Percentiles rank a stretch among this genome's conserved stretches.
These are phyloP conservation scores for Steinernema scapterisci DNA, from an alignment of 2,888 invertebrate genomes.

Conservation along the genomic window DNA sequence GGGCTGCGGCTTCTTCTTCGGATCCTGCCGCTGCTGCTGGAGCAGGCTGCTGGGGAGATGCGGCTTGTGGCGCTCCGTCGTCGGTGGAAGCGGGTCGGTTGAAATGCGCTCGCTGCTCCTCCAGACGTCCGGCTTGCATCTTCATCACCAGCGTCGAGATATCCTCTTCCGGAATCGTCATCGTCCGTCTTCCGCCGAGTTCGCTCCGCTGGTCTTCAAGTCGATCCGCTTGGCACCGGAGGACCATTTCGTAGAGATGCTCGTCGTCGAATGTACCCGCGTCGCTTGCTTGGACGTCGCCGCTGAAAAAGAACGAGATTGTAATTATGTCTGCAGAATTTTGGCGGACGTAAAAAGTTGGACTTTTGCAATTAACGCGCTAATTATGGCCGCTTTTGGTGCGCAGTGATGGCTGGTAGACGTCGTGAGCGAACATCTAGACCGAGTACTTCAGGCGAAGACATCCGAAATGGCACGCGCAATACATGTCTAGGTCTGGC, in stretches of 20 bases:
- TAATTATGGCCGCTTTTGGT: no score
- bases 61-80: not conserved
- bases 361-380: no score
- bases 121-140: slow-evolving; percentile 58
- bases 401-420: no score
- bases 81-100: slow-evolving; percentile 9
- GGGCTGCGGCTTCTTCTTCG: not conserved
- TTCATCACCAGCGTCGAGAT: slow-evolving; percentile 53
- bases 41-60: not conserved
- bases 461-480: no score
- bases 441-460: no score
- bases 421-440: no score
- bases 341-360: no score
- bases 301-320: not conserved
- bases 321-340: no score
- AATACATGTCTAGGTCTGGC: no score
- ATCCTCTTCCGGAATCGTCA: slow-evolving; percentile 45
- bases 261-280: slow-evolving; percentile 39
- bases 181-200: slow-evolving; percentile 47
- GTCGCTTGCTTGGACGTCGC: not conserved
- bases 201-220: slow-evolving; percentile 62
- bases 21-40: not conserved
- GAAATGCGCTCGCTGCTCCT: slow-evolving; percentile 58
- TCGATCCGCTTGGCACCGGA: slow-evolving; percentile 56
- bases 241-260: slow-evolving; percentile 48